Conservation (phyloP, 2,888 invertebrate genomes). For the Conus canariensis region DNA sequence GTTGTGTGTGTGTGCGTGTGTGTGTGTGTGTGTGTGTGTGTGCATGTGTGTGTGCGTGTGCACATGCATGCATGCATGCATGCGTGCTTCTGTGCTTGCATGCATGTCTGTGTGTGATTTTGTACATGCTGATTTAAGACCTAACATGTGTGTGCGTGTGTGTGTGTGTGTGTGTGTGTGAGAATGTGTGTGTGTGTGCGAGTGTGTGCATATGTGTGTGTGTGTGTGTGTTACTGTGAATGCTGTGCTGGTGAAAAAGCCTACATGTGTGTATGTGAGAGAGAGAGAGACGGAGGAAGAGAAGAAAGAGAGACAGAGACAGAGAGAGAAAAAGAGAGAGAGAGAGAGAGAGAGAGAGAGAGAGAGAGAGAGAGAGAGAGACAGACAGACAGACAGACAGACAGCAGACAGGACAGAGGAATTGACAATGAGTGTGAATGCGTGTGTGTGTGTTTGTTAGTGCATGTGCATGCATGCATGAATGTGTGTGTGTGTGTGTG, state of each 20-base stretch:
- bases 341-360: no score
- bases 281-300: not conserved
- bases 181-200: no score
- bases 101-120: not conserved
- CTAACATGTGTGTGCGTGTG: not conserved
- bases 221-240: no score
- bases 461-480: not conserved
- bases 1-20: not conserved
- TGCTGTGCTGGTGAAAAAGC: no score
- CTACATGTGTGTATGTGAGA: no score
- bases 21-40: not conserved
- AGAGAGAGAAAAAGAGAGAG: no score
- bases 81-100: not conserved
- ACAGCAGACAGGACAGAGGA: not conserved
- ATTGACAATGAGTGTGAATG: not conserved
- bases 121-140: no score
- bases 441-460: not conserved
- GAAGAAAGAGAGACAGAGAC: no score
- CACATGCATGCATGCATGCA: not conserved
- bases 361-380: slow-evolving; percentile 5
- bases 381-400: not conserved
- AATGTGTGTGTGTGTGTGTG: no score
- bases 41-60: not conserved
- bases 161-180: not conserved
- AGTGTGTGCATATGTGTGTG: no score